These are phyloP conservation scores for Colaptes auratus DNA, from an alignment of 2,113 vertebrate species.

Conservation along the genomic window DNA sequence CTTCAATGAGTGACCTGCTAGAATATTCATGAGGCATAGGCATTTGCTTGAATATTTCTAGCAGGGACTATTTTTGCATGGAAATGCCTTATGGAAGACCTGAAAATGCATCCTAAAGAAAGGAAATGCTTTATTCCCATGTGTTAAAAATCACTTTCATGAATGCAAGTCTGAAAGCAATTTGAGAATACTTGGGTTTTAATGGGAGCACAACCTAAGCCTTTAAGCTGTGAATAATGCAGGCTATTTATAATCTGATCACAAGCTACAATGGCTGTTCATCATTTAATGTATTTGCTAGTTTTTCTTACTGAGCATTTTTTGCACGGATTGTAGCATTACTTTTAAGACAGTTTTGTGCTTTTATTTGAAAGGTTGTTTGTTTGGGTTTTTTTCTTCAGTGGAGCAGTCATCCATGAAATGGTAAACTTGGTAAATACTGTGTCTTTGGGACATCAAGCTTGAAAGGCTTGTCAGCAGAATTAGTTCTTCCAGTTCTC, in stretches of 20 bases:
- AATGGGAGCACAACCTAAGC: background rate
- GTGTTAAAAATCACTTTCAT: background rate
- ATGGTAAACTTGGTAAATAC: conserved; percentile 56
- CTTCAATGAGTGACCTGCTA: background rate
- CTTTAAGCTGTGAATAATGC: background rate
- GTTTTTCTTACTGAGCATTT: background rate
- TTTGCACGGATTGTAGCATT: background rate
- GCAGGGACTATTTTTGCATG: background rate
- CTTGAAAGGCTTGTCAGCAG: conserved; percentile 64
- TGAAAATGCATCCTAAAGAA: background rate
- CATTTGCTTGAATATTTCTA: background rate
- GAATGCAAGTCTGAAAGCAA: background rate
- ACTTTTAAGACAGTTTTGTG: conserved; percentile 19
- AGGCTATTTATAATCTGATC: background rate
- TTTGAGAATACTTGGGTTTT: background rate
- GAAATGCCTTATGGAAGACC: background rate
- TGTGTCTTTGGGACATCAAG: background rate
- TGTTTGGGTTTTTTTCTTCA: background rate
- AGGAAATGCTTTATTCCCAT: background rate
- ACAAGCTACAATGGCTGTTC: background rate
- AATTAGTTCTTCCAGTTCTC: conserved; percentile 45
- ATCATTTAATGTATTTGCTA: background rate
- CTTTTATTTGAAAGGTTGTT: background rate
- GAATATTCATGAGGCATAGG: background rate
- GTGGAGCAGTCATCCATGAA: conserved; percentile 6